Evolutionary conservation across 2,797 vertebrate genomes (phyloP).

Genomic region (Aldrovandia affinis): DNA sequence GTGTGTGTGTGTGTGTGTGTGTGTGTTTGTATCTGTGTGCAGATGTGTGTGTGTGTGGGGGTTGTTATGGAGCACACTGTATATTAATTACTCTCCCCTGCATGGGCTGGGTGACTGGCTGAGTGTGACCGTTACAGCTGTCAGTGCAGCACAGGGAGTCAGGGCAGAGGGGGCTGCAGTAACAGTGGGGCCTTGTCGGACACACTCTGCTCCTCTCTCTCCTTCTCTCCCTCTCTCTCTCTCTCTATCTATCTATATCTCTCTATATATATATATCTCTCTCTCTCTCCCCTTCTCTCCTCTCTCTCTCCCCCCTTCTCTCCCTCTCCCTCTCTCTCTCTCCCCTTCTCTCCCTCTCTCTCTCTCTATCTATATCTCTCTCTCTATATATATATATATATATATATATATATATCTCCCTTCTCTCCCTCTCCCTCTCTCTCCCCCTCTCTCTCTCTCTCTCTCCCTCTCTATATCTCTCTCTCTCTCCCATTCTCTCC

Average conservation of each 20-base stretch:
- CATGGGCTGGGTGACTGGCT: slow-evolving; percentile 15
- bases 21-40: slow-evolving; percentile 17
- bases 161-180: slow-evolving; percentile 43
- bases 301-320: neutral
- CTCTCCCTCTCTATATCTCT: slow-evolving; percentile 32
- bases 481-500: slow-evolving; percentile 35
- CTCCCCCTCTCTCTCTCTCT: slow-evolving; percentile 16
- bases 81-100: slow-evolving; percentile 31
- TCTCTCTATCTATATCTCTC: slow-evolving; percentile 31
- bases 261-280: too few species aligned
- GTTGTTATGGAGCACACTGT: neutral
- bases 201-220: slow-evolving; percentile 36
- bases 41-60: neutral
- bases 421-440: slow-evolving; percentile 34
- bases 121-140: slow-evolving; percentile 56
- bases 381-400: too few species aligned
- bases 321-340: slow-evolving; percentile 31
- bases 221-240: slow-evolving; percentile 15
- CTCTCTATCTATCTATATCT: too few species aligned
- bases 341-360: slow-evolving; percentile 36
- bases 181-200: slow-evolving; percentile 46
- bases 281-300: too few species aligned
- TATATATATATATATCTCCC: too few species aligned
- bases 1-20: slow-evolving; percentile 27
- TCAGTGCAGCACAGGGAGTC: slow-evolving; percentile 58